Conservation (phyloP, 2,113 vertebrate genomes). For the Hemibagrus wyckioides region DNA sequence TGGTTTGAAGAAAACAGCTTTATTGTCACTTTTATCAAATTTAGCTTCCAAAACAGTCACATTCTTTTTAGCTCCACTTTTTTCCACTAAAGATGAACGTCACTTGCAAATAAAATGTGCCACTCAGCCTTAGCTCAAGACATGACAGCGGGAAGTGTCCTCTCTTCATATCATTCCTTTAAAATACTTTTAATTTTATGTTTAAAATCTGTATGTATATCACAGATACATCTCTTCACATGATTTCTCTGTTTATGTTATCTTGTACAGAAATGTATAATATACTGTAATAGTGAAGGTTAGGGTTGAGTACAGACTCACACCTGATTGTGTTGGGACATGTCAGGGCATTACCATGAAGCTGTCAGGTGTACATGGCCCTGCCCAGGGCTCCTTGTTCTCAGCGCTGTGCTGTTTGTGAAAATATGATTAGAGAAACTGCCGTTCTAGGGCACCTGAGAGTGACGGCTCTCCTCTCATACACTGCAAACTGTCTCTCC, state of each 20-base stretch:
- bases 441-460: slow-evolving; percentile 11
- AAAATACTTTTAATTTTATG: not conserved
- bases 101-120: not conserved
- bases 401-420: slow-evolving; percentile 16
- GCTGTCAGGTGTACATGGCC: slow-evolving; percentile 39
- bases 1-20: not conserved
- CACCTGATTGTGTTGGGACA: slow-evolving; percentile 36
- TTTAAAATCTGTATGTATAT: not conserved
- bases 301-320: slow-evolving; percentile 28
- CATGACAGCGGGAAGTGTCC: not conserved
- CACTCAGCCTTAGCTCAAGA: not conserved
- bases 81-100: not conserved
- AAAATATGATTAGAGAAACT: slow-evolving; percentile 54
- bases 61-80: not conserved
- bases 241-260: slow-evolving; percentile 21
- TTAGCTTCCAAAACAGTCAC: not conserved
- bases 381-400: slow-evolving; percentile 36
- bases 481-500: slow-evolving; percentile 43
- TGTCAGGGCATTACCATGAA: slow-evolving; percentile 31
- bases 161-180: not conserved
- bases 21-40: not conserved
- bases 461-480: slow-evolving; percentile 25
- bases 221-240: not conserved
- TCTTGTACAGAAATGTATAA: not conserved
- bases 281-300: slow-evolving; percentile 39